Evolutionary conservation across 2,113 vertebrate species (phyloP).

Genomic region (Oreocharis arfaki): DNA sequence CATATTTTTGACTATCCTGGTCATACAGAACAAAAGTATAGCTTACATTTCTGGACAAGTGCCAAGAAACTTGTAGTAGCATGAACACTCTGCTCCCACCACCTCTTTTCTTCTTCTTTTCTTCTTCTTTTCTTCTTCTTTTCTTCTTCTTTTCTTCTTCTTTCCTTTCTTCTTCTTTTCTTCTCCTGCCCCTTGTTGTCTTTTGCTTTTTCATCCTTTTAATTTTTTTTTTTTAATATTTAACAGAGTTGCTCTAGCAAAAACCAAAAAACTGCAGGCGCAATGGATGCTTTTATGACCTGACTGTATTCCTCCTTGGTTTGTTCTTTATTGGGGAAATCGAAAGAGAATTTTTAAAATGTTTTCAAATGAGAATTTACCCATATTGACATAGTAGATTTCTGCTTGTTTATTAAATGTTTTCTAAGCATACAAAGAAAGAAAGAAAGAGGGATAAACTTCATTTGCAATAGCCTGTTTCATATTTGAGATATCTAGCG

Average conservation of each 20-base stretch:
- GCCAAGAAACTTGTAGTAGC: conserved; percentile 43
- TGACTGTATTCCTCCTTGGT: neutral
- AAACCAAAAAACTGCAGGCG: accelerated
- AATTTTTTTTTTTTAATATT: neutral
- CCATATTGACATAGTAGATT: neutral
- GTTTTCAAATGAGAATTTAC: neutral
- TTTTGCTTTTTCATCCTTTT: neutral
- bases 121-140: neutral
- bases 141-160: too few species aligned
- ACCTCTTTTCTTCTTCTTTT: neutral
- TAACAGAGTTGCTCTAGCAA: neutral
- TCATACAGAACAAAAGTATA: neutral
- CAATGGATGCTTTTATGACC: neutral
- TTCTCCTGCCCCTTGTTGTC: accelerated
- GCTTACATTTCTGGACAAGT: conserved; percentile 43
- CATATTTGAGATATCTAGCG: neutral
- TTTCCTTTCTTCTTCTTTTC: neutral
- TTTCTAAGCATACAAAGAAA: neutral
- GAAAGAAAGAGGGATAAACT: neutral
- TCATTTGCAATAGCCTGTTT: neutral
- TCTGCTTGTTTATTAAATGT: neutral
- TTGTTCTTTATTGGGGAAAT: neutral
- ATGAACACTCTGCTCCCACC: neutral
- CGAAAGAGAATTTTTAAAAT: neutral
- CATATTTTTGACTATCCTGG: neutral